Evolutionary conservation across 2,113 vertebrate species (phyloP).

Genomic region (Takifugu bimaculatus): DNA sequence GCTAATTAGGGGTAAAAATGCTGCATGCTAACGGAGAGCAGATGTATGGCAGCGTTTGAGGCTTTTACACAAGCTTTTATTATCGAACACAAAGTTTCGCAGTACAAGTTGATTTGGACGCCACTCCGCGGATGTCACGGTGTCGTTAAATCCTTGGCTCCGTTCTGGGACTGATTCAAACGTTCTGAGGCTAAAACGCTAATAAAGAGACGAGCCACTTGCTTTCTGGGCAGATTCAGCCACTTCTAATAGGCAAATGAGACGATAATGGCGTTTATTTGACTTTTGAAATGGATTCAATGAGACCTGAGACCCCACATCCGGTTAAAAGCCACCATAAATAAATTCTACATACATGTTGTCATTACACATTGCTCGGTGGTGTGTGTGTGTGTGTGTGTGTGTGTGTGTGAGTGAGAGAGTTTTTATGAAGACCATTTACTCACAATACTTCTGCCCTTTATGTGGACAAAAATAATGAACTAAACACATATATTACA

Average conservation of each 20-base stretch:
- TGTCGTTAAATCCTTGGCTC: not conserved
- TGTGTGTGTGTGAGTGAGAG: too few relatives aligned
- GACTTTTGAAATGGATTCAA: too few relatives aligned
- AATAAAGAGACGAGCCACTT: not conserved
- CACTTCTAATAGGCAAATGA: too few relatives aligned
- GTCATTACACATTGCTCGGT: too few relatives aligned
- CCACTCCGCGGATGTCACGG: not conserved
- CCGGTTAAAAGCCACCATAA: too few relatives aligned
- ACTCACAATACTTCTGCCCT: too few relatives aligned
- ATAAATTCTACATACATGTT: too few relatives aligned
- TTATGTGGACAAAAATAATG: conserved; percentile 2
- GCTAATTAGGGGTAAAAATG: too few relatives aligned
- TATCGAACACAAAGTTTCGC: not conserved
- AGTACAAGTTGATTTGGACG: not conserved
- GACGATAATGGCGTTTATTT: too few relatives aligned
- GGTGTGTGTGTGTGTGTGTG: too few relatives aligned
- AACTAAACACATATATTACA: conserved; percentile 58
- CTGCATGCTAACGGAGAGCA: not conserved
- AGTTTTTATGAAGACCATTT: too few relatives aligned
- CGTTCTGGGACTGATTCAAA: not conserved
- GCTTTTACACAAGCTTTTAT: not conserved
- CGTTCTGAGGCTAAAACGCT: not conserved
- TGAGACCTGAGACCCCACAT: too few relatives aligned
- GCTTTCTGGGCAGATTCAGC: conserved; percentile 37
- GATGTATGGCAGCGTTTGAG: not conserved